phyloP scores from a whole-genome alignment of 2,888 invertebrate species.

The Nephrotoma appendiculata region DNA sequence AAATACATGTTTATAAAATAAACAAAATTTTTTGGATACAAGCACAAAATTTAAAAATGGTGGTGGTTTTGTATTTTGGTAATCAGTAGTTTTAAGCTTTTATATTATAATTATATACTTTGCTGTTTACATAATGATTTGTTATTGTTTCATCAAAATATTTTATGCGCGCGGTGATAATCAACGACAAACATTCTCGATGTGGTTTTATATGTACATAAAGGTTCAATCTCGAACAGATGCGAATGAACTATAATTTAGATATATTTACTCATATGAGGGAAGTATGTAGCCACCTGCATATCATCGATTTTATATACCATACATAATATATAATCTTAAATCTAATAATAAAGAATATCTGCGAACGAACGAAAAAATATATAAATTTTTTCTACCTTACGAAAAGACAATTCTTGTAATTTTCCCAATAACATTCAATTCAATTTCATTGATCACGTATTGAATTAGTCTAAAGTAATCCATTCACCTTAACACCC shows the following conservation, averaged over 20 bases:
- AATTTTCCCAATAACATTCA: background rate
- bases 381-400: background rate
- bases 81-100: background rate
- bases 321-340: background rate
- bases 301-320: background rate
- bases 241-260: background rate
- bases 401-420: background rate
- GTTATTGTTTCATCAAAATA: background rate
- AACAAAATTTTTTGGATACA: background rate
- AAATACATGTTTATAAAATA: background rate
- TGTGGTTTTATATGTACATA: too few relatives aligned
- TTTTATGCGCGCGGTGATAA: background rate
- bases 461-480: background rate
- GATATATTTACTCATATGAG: background rate
- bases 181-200: background rate
- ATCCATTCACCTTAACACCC: slow-evolving; percentile 2
- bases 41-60: background rate
- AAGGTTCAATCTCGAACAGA: background rate
- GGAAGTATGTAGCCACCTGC: background rate
- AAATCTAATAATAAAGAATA: background rate
- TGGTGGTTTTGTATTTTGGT: background rate
- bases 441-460: background rate
- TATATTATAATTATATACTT: background rate
- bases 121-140: background rate
- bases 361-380: background rate